Base-by-base conservation (phyloP, 2,888 invertebrate species). In the Apamea crenata region DNA sequence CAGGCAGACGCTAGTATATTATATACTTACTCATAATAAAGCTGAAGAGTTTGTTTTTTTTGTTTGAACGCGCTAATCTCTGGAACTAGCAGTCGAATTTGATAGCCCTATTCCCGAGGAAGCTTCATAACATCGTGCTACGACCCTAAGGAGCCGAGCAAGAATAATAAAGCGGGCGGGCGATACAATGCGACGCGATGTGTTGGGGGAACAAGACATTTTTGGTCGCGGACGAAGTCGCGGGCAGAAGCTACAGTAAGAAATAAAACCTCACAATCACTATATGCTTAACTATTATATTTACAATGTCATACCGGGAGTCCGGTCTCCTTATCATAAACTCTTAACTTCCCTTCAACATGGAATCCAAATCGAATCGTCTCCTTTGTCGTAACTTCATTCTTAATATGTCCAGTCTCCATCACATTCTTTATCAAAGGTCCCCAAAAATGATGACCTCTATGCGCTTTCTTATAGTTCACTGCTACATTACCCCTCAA, bases 361-460 rank as follows among this genome's bases (percentile, higher is more conserved):
- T 94, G 93, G 53, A 92, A 93, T 0, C 95, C 96, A 44, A 95
- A 85, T 69, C 91, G 92, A 3, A 96, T 92, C 0, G 86, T 92
- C 72, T 95, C 94, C 1, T 86, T 83, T 0, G 88, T 87, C 0
- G 87, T 91, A 14, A 91, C 87, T 80, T 94, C 95, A 71, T 94
- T 95, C 73, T 75, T 36, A 94, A 75, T 4, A 12, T 90, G 92
- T 18, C 91, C 94, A 67, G 89, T 90, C 61, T 90, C 90, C 92
- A 96, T 92, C 47, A 81, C 91, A 76, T 91, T 91, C 6, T 87
- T 85, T 16, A 96, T 91, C 2, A 85, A 83, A 0, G 95, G 95
- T 0, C 94, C 95, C 82, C 93, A 95, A 74, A 96, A 96, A 87
- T 96, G 94, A 65, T 96, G 96, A 0, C 93, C 93, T 0, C 92